These are phyloP conservation scores for Prionailurus bengalensis DNA, from an alignment of 2,113 vertebrate genomes.

Conservation along the genomic window DNA sequence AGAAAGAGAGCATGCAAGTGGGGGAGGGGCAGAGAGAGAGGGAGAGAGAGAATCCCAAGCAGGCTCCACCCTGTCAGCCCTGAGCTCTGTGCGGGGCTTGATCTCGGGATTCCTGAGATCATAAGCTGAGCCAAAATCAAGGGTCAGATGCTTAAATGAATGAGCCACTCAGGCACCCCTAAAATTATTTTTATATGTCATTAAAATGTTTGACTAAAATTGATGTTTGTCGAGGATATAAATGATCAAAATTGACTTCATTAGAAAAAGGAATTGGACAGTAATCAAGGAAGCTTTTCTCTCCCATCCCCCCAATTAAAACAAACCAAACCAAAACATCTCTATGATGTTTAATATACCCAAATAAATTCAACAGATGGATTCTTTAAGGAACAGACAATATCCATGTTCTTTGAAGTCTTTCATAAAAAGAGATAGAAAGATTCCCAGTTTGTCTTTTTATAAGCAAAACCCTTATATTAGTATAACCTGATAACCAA, in stretches of 20 bases:
- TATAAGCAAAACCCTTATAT: too few species aligned
- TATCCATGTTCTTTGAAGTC: not conserved
- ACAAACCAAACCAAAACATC: not conserved
- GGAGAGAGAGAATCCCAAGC: too few species aligned
- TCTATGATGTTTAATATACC: not conserved
- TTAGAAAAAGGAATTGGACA: not conserved
- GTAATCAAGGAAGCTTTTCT: not conserved
- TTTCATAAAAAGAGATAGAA: not conserved
- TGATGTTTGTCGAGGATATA: not conserved
- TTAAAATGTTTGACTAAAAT: not conserved
- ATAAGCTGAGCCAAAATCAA: too few species aligned
- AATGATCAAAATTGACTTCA: slow-evolving; percentile 26
- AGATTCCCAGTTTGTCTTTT: not conserved
- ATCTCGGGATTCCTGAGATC: too few species aligned
- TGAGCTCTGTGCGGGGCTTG: too few species aligned
- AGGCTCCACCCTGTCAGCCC: too few species aligned
- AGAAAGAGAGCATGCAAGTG: too few species aligned
- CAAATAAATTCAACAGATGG: not conserved
- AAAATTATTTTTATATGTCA: not conserved
- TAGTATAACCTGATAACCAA: not conserved
- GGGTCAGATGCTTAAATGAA: too few species aligned
- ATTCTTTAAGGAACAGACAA: not conserved
- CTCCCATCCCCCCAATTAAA: not conserved
- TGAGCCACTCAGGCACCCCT: too few species aligned
- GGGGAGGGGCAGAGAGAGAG: too few species aligned